Evolutionary conservation across 2,888 invertebrate genomes (phyloP).

Genomic region (Anaspis maculata): DNA sequence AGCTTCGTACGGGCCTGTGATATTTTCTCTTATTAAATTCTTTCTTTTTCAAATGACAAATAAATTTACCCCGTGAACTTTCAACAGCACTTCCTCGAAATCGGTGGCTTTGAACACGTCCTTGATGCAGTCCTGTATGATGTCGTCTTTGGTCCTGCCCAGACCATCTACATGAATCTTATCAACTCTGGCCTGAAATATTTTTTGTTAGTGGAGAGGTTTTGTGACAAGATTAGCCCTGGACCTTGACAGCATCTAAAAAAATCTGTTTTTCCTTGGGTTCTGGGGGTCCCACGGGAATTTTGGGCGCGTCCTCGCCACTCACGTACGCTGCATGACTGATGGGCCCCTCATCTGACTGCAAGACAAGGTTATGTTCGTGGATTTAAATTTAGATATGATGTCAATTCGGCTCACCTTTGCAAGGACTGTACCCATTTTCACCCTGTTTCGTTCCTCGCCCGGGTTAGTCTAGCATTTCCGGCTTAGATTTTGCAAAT

Average conservation of each 20-base stretch:
- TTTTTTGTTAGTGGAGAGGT: conserved; percentile 1
- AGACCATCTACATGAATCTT: conserved; percentile 80
- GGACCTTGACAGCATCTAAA: conserved; percentile 48
- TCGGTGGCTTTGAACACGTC: conserved; percentile 77
- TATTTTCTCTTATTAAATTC: conserved; percentile 1
- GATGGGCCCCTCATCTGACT: conserved; percentile 18
- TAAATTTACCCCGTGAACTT: conserved; percentile 52
- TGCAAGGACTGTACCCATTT: conserved; percentile 42
- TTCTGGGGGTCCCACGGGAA: conserved; percentile 5
- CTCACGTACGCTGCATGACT: no score
- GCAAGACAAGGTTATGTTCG: no score
- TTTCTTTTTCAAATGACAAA: conserved; percentile 5
- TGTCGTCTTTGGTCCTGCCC: conserved; percentile 79
- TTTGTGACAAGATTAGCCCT: no score
- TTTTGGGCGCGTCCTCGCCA: conserved; percentile 1
- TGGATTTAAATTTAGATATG: conserved; percentile 25
- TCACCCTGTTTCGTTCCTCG: no score
- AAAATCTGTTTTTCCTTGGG: conserved; percentile 36
- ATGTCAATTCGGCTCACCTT: conserved; percentile 34
- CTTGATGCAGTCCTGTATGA: conserved; percentile 68
- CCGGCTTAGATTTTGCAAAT: neutral
- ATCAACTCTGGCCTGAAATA: conserved; percentile 69
- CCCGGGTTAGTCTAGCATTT: conserved; percentile 9
- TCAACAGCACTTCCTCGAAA: conserved; percentile 75
- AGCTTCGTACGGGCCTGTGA: conserved; percentile 64